Base-by-base conservation (phyloP, 1,140 invertebrate genomes). In the Drosophila ogumai region DNA sequence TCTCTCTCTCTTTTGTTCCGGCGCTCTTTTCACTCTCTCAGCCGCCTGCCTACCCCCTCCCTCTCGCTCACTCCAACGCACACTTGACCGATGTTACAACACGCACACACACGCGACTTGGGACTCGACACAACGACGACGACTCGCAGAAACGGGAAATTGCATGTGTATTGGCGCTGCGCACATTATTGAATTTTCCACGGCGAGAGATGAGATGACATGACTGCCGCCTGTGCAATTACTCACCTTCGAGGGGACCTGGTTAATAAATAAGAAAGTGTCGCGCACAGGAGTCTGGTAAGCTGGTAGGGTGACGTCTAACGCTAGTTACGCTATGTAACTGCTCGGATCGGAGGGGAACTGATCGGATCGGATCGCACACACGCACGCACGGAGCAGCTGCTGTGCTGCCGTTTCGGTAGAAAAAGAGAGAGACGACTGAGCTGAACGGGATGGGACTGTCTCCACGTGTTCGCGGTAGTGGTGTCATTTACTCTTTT, bases 141-240 rank as follows among this genome's bases (percentile, higher is more conserved):
- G 19, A 49, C 15, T 68, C 64, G 47, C 47, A 46, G 47, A 40
- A 69, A 57, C 60, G 64, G 65, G 41, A 36, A 78, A 57, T 36
- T 82, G 47, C 50, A 47, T 54, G 28, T 58, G 44, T 69, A 59
- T 84, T 65, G 61, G 47, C 36, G 41, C 47, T 75, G 79, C 64
- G 82, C 79, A 82, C 55, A 68, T 82, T 86, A 86, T 86, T 82
- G 82, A 79, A 87, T 82, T 86, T 86, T 87, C 74, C 84, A 87
- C 63, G 55, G 44, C 50, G 64, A 32, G 36, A 52, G 52, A 41
- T 44, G 69, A 32, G 40, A 46, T 47, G 44, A 25, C 57, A 56
- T 34, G 40, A 65, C 52, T 7, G 31, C 43, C 43, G 31, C 43
- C 43, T 38, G 34, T 40, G 68, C 71, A 38, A 46, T 60, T 46